Percentiles rank a stretch among this genome's conserved stretches.
Conservation (phyloP, 2,888 invertebrate genomes). For the Synergus japonicus region DNA sequence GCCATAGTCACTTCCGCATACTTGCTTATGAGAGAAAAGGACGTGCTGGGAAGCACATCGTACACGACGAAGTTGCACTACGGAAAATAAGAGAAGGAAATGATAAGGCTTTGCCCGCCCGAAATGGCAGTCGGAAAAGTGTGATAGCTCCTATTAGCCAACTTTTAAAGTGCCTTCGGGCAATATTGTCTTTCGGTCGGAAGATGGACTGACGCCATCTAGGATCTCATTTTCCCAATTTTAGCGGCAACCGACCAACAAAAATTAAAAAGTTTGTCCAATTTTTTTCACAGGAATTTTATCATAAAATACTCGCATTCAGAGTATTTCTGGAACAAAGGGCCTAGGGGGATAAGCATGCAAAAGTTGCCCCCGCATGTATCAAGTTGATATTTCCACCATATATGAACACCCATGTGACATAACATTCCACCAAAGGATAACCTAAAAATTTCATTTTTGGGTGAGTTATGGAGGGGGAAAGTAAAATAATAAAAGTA, state of each 20-base stretch:
- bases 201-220: conserved; percentile 60
- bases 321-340: not conserved
- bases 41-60: conserved; percentile 11
- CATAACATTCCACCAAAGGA: no score
- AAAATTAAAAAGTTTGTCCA: not conserved
- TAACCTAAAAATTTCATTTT: no score
- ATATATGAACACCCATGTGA: no score
- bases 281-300: not conserved
- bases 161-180: conserved; percentile 65
- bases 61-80: not conserved
- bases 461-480: no score
- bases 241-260: not conserved
- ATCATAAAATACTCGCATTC: not conserved
- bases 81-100: not conserved
- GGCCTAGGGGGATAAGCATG: no score
- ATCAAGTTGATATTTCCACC: no score
- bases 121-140: conserved; percentile 43
- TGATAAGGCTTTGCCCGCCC: not conserved
- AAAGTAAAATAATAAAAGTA: no score
- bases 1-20: conserved; percentile 46
- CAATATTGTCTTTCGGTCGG: conserved; percentile 64
- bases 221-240: conserved; percentile 36
- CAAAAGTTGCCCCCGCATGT: no score
- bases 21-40: conserved; percentile 38
- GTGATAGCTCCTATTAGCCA: conserved; percentile 61